These are phyloP conservation scores for Dipodomys spectabilis DNA, from an alignment of 2,113 vertebrate genomes.

Conservation along the genomic window DNA sequence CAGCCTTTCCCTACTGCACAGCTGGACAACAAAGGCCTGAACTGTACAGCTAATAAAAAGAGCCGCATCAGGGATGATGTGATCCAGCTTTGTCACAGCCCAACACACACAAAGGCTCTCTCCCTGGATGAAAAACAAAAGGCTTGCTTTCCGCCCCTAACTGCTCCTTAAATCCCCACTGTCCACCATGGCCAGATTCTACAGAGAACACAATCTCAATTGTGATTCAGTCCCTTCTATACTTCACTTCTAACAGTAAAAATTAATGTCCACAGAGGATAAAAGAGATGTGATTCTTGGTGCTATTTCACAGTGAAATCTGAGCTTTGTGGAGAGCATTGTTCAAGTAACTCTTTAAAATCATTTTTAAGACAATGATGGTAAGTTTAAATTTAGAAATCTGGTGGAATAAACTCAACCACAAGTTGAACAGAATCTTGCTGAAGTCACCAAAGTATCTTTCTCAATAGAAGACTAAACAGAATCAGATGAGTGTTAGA, in stretches of 20 bases:
- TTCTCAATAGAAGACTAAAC: background rate
- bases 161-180: background rate
- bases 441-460: slow-evolving; percentile 13
- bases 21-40: slow-evolving; percentile 16
- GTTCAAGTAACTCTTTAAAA: background rate
- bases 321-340: background rate
- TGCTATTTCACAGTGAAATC: slow-evolving; percentile 30
- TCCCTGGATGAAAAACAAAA: background rate
- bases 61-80: background rate
- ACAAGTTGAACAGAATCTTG: slow-evolving; percentile 8
- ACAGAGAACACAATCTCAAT: background rate
- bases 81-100: background rate
- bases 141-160: background rate
- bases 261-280: background rate
- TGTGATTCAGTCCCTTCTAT: background rate
- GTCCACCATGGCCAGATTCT: background rate
- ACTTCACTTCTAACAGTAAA: background rate
- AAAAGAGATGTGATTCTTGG: background rate
- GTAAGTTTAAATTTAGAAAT: background rate
- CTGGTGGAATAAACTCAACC: slow-evolving; percentile 7
- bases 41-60: background rate
- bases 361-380: background rate
- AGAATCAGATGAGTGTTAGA: background rate
- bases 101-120: background rate
- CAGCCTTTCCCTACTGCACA: background rate